Percentiles rank a stretch among this genome's conserved stretches.
These are phyloP conservation scores for Cherax quadricarinatus DNA, from an alignment of 1,140 invertebrate species.

Conservation along the genomic window DNA sequence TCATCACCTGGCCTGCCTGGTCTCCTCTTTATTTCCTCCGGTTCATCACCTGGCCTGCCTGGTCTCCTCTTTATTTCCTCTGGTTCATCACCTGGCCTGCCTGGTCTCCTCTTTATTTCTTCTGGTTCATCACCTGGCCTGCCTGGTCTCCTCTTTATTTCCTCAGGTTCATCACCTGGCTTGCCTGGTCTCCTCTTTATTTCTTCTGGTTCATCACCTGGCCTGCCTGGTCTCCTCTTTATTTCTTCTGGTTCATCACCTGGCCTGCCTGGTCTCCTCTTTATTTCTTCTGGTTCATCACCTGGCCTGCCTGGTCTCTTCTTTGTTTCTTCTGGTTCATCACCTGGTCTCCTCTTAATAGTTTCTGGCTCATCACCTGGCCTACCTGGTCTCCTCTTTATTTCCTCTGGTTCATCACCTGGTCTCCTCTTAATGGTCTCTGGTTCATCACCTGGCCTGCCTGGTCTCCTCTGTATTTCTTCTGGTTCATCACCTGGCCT, in stretches of 20 bases:
- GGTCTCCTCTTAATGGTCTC: background rate
- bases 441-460: slow-evolving; percentile 32
- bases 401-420: background rate
- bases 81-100: too few species aligned
- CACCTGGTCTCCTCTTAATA: background rate
- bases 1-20: too few species aligned
- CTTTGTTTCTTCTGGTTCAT: background rate
- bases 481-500: slow-evolving; percentile 20
- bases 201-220: background rate
- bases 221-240: slow-evolving; percentile 9
- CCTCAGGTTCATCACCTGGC: slow-evolving; percentile 24
- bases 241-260: slow-evolving; percentile 9
- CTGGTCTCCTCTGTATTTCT: slow-evolving; percentile 5
- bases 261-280: background rate
- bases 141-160: background rate
- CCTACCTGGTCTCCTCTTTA: too few species aligned
- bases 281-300: background rate
- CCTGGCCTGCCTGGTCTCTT: slow-evolving; percentile 8
- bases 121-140: too few species aligned
- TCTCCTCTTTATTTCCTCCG: too few species aligned
- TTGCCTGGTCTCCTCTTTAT: background rate
- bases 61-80: too few species aligned
- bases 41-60: too few species aligned
- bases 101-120: too few species aligned
- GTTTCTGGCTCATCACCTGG: too few species aligned